phyloP scores from a whole-genome alignment of 2,113 vertebrate species.

The Tinamus guttatus region DNA sequence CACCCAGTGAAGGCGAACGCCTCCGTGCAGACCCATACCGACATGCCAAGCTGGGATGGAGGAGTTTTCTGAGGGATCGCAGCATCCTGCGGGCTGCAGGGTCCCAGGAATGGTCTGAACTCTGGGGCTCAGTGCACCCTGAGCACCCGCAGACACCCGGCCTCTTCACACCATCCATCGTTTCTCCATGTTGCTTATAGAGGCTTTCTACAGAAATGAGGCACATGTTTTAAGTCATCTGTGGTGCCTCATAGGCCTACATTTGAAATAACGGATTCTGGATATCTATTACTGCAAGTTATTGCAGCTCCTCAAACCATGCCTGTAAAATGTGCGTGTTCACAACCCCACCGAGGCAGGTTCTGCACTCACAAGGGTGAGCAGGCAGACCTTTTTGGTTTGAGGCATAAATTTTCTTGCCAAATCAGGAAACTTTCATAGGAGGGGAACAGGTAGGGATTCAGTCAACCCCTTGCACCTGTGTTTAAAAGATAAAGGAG shows the following conservation, averaged over 20 bases:
- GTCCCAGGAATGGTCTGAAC: fast-evolving
- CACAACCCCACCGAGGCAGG: neutral
- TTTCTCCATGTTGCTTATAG: neutral
- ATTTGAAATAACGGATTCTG: neutral
- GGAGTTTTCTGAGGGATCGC: fast-evolving
- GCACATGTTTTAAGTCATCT: neutral
- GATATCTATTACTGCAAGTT: neutral
- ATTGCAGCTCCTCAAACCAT: neutral
- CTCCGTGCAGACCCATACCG: neutral
- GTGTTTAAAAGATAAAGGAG: neutral
- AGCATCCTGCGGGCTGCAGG: neutral
- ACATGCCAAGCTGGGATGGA: neutral
- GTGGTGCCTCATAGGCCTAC: neutral
- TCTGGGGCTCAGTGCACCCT: neutral
- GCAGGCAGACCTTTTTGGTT: neutral
- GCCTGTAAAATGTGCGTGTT: neutral
- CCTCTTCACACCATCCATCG: neutral
- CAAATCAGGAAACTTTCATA: neutral
- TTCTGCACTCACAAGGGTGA: neutral
- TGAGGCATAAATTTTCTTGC: neutral
- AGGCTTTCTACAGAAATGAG: neutral
- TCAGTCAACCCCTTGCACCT: neutral
- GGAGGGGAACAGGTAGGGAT: neutral
- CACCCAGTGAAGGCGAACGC: neutral
- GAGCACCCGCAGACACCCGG: neutral